Percentiles rank a stretch among this genome's conserved stretches.
Evolutionary conservation across 2,113 vertebrate genomes (phyloP).

Genomic region (Mesembrinibis cayennensis): DNA sequence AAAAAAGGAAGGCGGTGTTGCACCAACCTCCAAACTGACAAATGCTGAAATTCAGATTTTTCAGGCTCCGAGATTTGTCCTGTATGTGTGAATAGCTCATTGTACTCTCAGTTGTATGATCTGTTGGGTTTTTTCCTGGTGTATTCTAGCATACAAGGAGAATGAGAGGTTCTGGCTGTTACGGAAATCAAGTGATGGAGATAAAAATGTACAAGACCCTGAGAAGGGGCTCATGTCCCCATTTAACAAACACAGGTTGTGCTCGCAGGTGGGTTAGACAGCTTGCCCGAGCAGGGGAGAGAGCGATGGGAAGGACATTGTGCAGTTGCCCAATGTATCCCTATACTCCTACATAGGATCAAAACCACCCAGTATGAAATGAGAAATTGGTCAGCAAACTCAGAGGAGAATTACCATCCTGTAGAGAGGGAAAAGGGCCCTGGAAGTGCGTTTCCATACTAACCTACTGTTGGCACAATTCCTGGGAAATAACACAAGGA

Average conservation of each 20-base stretch:
- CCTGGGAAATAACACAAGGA: neutral
- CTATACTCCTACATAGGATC: neutral
- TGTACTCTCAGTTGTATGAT: neutral
- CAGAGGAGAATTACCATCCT: neutral
- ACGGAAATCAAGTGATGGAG: neutral
- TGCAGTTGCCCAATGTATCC: neutral
- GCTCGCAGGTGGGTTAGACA: accelerated
- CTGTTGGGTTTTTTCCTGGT: neutral
- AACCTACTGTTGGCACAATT: neutral
- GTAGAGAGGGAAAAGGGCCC: neutral
- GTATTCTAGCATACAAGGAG: neutral
- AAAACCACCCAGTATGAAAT: neutral
- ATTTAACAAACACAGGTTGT: neutral
- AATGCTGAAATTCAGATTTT: neutral
- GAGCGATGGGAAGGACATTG: neutral
- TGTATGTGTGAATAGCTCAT: neutral
- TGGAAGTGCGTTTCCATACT: neutral
- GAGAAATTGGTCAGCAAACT: neutral
- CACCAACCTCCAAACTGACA: neutral
- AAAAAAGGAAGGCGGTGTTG: neutral
- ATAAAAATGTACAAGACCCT: neutral
- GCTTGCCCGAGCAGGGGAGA: accelerated
- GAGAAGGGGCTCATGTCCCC: neutral
- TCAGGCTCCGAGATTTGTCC: neutral
- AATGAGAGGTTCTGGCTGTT: neutral